Base-by-base conservation (phyloP, 2,797 vertebrate genomes). In the Anguilla marmorata region DNA sequence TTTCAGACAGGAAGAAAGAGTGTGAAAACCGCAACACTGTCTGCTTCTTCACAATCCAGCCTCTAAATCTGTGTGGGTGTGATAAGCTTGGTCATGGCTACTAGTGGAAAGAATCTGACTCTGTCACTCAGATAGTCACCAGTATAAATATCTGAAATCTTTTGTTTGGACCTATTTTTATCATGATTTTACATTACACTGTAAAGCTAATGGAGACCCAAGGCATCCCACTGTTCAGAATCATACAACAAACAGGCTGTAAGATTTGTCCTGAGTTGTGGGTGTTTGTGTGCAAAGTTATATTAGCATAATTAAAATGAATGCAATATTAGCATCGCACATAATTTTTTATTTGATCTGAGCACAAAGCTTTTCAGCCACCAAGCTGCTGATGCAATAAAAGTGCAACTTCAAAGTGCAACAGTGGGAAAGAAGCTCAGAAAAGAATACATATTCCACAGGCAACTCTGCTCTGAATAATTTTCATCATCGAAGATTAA, bases 301-400 rank as follows among this genome's bases (percentile, higher is more conserved):
- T 1, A 11, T 72, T 72, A n/a, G 63, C 5, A 66, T 6, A 2
- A 11, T 11, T 30, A 27, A 30, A 11, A 11, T 30, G n/a, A 72
- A 27, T 72, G 60, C 24, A 63, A 11, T 76, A 37, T 41, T 41
- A 76, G 72, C 72, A 76, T 37, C 33, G 1, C 30, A 41, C 72
- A 27, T 27, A 50, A 6, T 50, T 48, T 80, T 16, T 16, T 4
- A 4, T 48, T 19, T 3, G 41, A 82, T 50, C 21, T 8, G 19
- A 41, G 3, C 45, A 82, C 1, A 2, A 82, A 82, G 3, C 7
- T 45, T 48, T 24, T 24, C 19, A 48, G 19, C 2, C 41, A 24
- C 12, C 79, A 82, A 82, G 79, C 41, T 11, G 8, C 79, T 82
- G 79, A 82, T 82, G 79, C 45, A 48, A 82, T 82, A 45, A 50